Conservation (phyloP, 2,113 vertebrate species). For the Poeciliopsis turrubarensis region DNA sequence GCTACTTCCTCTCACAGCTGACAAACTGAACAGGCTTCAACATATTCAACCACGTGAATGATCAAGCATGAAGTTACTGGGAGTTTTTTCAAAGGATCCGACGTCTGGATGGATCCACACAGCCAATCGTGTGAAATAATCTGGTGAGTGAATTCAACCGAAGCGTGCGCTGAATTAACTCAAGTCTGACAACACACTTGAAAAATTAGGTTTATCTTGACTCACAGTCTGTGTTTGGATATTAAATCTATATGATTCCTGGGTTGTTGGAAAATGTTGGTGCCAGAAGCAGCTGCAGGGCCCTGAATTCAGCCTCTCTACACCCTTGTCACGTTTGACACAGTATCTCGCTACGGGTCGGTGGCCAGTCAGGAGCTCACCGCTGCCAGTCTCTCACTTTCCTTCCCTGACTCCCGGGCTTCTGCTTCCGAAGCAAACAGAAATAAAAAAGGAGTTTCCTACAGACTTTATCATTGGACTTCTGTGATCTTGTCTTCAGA, state of each 20-base stretch:
- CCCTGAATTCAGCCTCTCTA: slow-evolving; percentile 49
- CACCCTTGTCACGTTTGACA: slow-evolving; percentile 67
- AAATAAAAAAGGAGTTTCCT: slow-evolving; percentile 40
- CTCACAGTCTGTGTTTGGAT: slow-evolving; percentile 17
- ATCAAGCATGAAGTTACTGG: slow-evolving; percentile 35
- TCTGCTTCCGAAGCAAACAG: slow-evolving; percentile 44
- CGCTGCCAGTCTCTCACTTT: slow-evolving; percentile 42
- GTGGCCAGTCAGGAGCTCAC: slow-evolving; percentile 53
- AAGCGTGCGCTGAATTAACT: slow-evolving; percentile 18
- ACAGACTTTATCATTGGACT: slow-evolving; percentile 38
- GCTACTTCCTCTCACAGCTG: slow-evolving; percentile 47
- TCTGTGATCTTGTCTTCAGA: neutral
- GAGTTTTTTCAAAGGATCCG: slow-evolving; percentile 20
- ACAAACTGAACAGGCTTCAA: slow-evolving; percentile 53
- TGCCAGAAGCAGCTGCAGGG: slow-evolving; percentile 33
- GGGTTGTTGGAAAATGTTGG: slow-evolving; percentile 19
- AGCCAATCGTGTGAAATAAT: slow-evolving; percentile 4
- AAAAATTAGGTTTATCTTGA: slow-evolving; percentile 13
- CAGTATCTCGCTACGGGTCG: slow-evolving; percentile 52
- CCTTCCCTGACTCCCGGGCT: slow-evolving; percentile 31
- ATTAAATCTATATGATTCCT: slow-evolving; percentile 25
- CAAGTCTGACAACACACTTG: slow-evolving; percentile 1
- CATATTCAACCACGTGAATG: slow-evolving; percentile 44
- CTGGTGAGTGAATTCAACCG: neutral
- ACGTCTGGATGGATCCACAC: slow-evolving; percentile 20